Conservation (phyloP, 2,797 vertebrate genomes). For the Peromyscus nudipes region DNA sequence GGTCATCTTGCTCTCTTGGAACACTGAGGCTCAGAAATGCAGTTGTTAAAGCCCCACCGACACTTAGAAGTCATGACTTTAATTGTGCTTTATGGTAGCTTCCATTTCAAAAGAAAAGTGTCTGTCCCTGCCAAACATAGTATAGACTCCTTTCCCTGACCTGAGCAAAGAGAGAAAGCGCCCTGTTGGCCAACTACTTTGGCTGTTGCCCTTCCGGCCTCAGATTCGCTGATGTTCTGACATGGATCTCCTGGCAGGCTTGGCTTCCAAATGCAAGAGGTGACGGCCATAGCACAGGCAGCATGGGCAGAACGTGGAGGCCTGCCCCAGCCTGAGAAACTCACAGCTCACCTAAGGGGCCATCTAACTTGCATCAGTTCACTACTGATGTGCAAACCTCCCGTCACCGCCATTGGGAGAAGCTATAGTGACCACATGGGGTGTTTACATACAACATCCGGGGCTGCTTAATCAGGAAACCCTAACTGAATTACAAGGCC, state of each 20-base stretch:
- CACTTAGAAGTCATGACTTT: conserved; percentile 1
- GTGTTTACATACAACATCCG: neutral
- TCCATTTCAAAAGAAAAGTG: conserved; percentile 18
- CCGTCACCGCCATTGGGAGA: neutral
- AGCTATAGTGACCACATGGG: neutral
- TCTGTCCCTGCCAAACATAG: neutral
- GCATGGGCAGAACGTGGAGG: conserved; percentile 61
- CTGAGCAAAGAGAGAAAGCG: neutral
- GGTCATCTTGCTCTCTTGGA: neutral
- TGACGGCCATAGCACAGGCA: conserved; percentile 55
- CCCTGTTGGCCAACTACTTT: neutral
- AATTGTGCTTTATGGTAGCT: neutral
- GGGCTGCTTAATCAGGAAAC: neutral
- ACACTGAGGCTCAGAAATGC: neutral
- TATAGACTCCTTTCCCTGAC: neutral
- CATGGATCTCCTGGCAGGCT: conserved; percentile 54
- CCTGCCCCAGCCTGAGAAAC: conserved; percentile 70
- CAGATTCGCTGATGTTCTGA: conserved; percentile 57
- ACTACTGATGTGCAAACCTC: conserved; percentile 77
- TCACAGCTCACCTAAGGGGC: conserved; percentile 79
- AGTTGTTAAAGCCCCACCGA: conserved; percentile 12
- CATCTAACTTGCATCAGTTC: conserved; percentile 78
- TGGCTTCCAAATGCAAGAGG: conserved; percentile 62
- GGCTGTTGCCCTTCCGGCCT: neutral
- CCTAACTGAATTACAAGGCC: neutral